Evolutionary conservation across 2,888 invertebrate genomes (phyloP).

Genomic region (Drosophila neoperkinsi): DNA sequence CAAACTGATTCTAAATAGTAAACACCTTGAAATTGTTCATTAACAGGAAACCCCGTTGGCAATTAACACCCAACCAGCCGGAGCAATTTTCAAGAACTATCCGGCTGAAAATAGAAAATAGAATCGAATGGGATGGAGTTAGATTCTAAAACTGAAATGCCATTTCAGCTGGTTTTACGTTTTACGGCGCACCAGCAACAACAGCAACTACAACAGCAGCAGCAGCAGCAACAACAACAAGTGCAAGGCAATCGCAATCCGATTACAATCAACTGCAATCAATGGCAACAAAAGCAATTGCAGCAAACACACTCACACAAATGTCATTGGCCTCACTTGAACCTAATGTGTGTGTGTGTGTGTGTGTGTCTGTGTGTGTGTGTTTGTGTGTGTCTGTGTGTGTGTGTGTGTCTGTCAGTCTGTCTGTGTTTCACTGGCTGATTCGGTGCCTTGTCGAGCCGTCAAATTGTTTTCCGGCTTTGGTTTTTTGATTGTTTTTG

Average conservation of each 20-base stretch:
- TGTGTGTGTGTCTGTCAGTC: neutral
- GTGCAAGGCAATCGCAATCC: slow-evolving; percentile 77
- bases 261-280: slow-evolving; percentile 78
- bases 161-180: slow-evolving; percentile 25
- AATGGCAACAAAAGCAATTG: slow-evolving; percentile 52
- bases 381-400: slow-evolving; percentile 1
- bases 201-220: slow-evolving; percentile 52
- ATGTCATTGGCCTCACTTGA: slow-evolving; percentile 75
- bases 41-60: slow-evolving; percentile 63
- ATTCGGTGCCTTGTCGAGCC: slow-evolving; percentile 43
- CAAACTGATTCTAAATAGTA: slow-evolving; percentile 11
- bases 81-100: slow-evolving; percentile 21
- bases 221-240: slow-evolving; percentile 42
- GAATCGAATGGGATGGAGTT: slow-evolving; percentile 1
- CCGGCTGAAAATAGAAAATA: slow-evolving; percentile 4
- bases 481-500: slow-evolving; percentile 62
- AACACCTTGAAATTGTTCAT: slow-evolving; percentile 66
- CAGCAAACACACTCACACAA: slow-evolving; percentile 37
- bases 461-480: slow-evolving; percentile 81
- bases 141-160: slow-evolving; percentile 11
- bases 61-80: slow-evolving; percentile 56
- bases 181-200: slow-evolving; percentile 18
- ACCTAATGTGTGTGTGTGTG: slow-evolving; percentile 35
- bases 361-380: neutral
- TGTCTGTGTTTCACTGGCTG: slow-evolving; percentile 6